These are phyloP conservation scores for Thecophora atra DNA, from an alignment of 2,888 invertebrate genomes.

Conservation along the genomic window DNA sequence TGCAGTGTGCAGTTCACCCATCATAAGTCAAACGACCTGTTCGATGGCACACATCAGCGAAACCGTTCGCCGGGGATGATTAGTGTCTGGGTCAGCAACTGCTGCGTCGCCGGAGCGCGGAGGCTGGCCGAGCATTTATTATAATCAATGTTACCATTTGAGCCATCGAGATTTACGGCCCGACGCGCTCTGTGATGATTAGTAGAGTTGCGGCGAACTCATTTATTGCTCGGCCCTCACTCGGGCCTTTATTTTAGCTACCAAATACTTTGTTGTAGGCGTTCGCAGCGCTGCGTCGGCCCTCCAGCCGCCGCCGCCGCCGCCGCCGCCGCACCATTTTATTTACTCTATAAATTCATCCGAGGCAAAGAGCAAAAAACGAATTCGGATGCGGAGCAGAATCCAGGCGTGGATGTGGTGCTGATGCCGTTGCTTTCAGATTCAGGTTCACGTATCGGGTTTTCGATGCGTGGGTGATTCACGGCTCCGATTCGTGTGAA, in stretches of 20 bases:
- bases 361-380: not conserved
- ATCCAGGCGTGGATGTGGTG: not conserved
- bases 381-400: not conserved
- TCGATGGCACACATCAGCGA: constrained; percentile 25
- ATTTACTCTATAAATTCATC: constrained; percentile 4
- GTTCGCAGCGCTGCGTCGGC: not conserved
- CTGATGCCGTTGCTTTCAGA: not conserved
- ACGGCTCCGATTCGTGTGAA: constrained; percentile 1
- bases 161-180: constrained; percentile 25
- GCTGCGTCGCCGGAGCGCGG: constrained; percentile 20
- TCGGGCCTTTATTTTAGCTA: not conserved
- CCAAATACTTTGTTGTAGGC: constrained; percentile 15
- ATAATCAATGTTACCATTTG: constrained; percentile 32
- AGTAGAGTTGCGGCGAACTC: constrained; percentile 13
- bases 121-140: constrained; percentile 32
- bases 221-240: not conserved
- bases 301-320: not conserved
- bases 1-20: not conserved
- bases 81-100: constrained; percentile 34
- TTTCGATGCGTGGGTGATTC: constrained; percentile 9
- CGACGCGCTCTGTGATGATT: constrained; percentile 3
- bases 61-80: constrained; percentile 29
- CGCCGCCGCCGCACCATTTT: too few species aligned
- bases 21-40: constrained; percentile 28
- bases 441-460: not conserved